Evolutionary conservation across 2,888 invertebrate species (phyloP).

Genomic region (Papilio demoleus): DNA sequence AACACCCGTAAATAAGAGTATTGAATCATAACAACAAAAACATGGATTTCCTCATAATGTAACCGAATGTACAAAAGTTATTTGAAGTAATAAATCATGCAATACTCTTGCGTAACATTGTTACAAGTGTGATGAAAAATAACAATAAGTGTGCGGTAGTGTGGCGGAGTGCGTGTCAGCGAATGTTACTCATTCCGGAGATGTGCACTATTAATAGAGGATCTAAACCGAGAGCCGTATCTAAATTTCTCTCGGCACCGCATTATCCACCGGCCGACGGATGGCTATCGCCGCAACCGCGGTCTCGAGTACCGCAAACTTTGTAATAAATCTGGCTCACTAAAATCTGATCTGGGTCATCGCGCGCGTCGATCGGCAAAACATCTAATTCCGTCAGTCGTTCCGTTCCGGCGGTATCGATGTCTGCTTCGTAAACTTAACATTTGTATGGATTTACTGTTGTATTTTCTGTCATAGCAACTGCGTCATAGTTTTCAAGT

Average conservation of each 20-base stretch:
- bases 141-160: slow-evolving; percentile 31
- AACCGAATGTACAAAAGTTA: not conserved
- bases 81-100: slow-evolving; percentile 17
- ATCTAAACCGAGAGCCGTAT: slow-evolving; percentile 30
- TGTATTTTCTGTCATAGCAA: slow-evolving; percentile 56
- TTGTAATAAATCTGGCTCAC: slow-evolving; percentile 52
- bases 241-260: slow-evolving; percentile 39
- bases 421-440: slow-evolving; percentile 47
- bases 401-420: slow-evolving; percentile 50
- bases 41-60: not conserved
- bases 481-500: slow-evolving; percentile 42
- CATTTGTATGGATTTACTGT: slow-evolving; percentile 46
- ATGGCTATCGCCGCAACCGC: slow-evolving; percentile 45
- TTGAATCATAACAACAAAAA: not conserved
- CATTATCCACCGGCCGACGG: slow-evolving; percentile 40
- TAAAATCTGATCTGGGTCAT: slow-evolving; percentile 56
- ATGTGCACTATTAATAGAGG: slow-evolving; percentile 32
- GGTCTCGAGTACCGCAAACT: slow-evolving; percentile 46
- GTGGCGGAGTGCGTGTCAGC: slow-evolving; percentile 9
- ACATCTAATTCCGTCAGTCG: slow-evolving; percentile 73
- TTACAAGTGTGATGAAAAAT: slow-evolving; percentile 31
- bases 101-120: not conserved
- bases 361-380: slow-evolving; percentile 52
- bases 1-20: not conserved
- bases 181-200: slow-evolving; percentile 32